Evolutionary conservation across 2,797 vertebrate genomes (phyloP), one percentile per base, ranked within the genome.

Genomic region (Ispidina lecontei): DNA sequence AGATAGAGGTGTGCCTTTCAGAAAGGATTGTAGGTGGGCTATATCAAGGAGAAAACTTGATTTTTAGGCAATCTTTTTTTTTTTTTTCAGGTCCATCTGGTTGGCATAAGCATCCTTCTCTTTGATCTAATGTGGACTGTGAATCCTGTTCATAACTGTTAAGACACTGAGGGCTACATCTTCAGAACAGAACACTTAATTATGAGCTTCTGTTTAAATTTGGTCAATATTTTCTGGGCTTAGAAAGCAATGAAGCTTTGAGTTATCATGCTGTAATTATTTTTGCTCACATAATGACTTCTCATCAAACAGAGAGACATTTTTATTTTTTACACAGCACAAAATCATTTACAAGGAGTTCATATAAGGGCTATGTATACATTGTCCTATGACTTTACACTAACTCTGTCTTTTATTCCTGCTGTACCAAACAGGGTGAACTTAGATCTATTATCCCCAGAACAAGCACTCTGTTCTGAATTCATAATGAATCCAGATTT

Each of bases 201-300:
- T 70, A 70, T 74, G 33, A 80, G 25, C 17, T 93, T 83, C 68
- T 76, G n/a, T 28, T 94, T 78, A 51, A 86, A 90, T 80, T 26
- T 71, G 7, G 29, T 22, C 18, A 46, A 23, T 83, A 71, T 63
- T n/a, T 72, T 77, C 23, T 55, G 67, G 59, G 13, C 55, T 86
- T 74, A 19, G 75, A 91, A 73, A 78, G 23, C 43, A 60, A 37
- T 51, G 43, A 89, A 72, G 8, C 21, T 35, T 69, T 78, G 35
- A 71, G 7, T 58, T 79, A 82, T 11, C n/a, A 46, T 43, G 20
- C n/a, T 80, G 21, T 44, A 86, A 51, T 91, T 91, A 75, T 84
- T 87, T 70, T 63, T n/a, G 37, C 3, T 63, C 60, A 67, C 31
- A 31, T 46, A 12, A 51, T 59, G 60, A 87, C 75, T 69, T 90